Evolutionary conservation across 2,888 invertebrate species (phyloP).

Genomic region (Pristionchus japonicus): DNA sequence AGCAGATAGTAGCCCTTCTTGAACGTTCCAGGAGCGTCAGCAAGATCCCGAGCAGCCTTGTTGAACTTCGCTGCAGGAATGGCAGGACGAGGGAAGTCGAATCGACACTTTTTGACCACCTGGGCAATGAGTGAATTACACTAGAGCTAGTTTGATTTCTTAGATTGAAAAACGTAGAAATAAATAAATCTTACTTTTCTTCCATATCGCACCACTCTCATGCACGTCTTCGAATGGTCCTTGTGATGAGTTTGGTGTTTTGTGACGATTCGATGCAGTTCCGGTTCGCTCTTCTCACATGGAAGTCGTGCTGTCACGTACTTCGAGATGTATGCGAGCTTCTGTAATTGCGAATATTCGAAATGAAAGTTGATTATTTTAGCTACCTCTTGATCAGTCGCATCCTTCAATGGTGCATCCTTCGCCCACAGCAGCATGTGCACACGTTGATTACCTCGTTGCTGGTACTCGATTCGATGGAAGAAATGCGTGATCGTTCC

Average conservation of each 20-base stretch:
- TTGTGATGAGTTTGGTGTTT: neutral
- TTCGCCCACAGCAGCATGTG: slow-evolving; percentile 49
- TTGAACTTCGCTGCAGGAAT: neutral
- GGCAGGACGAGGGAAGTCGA: slow-evolving; percentile 47
- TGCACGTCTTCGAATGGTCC: neutral
- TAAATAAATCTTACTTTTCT: neutral
- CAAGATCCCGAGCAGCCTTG: neutral
- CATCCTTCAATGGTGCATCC: neutral
- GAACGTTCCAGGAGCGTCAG: neutral
- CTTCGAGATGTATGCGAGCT: neutral
- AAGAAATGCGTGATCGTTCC: slow-evolving; percentile 46
- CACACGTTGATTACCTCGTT: slow-evolving; percentile 47
- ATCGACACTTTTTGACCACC: slow-evolving; percentile 40
- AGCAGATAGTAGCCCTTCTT: neutral
- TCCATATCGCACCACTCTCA: neutral
- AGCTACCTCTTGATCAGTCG: neutral
- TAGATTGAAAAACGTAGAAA: neutral
- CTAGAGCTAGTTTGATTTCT: too few relatives aligned
- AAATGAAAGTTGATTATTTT: too few relatives aligned
- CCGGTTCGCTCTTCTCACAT: slow-evolving; percentile 16
- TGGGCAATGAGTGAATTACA: too few relatives aligned
- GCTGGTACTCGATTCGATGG: slow-evolving; percentile 48
- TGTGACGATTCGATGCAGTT: neutral
- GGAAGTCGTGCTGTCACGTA: slow-evolving; percentile 46
- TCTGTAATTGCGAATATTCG: neutral